phyloP scores from a whole-genome alignment of 2,888 invertebrate species.

The Masnerella sp. region DNA sequence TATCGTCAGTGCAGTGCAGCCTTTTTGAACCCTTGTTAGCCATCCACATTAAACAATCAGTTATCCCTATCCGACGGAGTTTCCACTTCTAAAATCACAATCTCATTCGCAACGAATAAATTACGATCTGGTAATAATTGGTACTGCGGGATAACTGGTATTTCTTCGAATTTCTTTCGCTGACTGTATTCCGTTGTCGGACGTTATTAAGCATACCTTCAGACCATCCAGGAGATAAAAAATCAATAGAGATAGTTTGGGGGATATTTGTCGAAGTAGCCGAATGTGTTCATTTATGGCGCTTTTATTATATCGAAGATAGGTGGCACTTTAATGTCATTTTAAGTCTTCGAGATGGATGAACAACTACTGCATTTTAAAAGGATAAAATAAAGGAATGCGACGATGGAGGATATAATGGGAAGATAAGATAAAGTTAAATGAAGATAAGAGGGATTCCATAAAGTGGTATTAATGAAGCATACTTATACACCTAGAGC shows the following conservation, averaged over 20 bases:
- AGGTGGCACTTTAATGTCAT: constrained; percentile 28
- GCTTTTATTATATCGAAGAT: constrained; percentile 32
- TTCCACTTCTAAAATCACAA: constrained; percentile 12
- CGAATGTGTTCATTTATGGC: constrained; percentile 36
- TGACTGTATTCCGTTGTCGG: constrained; percentile 13
- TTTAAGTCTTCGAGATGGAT: constrained; percentile 8
- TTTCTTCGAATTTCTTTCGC: constrained; percentile 5
- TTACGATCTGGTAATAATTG: constrained; percentile 13
- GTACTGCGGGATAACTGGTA: not conserved
- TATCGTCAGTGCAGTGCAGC: constrained; percentile 30
- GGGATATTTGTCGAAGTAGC: constrained; percentile 15
- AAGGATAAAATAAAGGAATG: not conserved
- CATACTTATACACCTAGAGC: not conserved
- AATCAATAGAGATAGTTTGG: constrained; percentile 21
- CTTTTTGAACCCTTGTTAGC: constrained; percentile 39
- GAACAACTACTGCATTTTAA: constrained; percentile 16
- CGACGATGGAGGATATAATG: constrained; percentile 18
- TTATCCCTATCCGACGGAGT: constrained; percentile 12
- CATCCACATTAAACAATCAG: constrained; percentile 16
- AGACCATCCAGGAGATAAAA: constrained; percentile 28
- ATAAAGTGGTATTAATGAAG: not conserved
- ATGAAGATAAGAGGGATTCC: no score
- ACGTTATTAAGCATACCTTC: constrained; percentile 25
- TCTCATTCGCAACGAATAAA: constrained; percentile 12
- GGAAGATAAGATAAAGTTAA: constrained; percentile 43